Conservation (phyloP, 2,888 invertebrate genomes). For the Ganaspis brasiliensis region DNA sequence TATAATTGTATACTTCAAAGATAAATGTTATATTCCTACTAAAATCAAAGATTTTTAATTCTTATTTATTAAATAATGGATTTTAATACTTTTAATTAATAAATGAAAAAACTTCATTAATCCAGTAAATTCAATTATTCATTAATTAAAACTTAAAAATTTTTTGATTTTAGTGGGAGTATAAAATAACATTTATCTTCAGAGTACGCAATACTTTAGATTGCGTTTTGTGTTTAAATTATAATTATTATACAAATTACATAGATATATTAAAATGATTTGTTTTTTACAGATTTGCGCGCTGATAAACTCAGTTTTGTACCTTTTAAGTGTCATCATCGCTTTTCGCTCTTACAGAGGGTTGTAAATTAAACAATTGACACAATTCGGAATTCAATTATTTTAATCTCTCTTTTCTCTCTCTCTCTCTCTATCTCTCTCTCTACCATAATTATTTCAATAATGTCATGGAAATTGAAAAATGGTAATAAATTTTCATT, state of each 20-base stretch:
- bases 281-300: conserved; percentile 87
- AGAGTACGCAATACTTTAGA: not conserved
- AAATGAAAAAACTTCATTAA: not conserved
- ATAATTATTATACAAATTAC: conserved; percentile 48
- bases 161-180: too few relatives aligned
- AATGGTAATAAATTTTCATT: too few relatives aligned
- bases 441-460: too few relatives aligned
- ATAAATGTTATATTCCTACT: too few relatives aligned
- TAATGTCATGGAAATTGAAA: not conserved
- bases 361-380: conserved; percentile 81
- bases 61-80: too few relatives aligned
- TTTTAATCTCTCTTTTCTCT: too few relatives aligned
- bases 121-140: too few relatives aligned
- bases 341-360: conserved; percentile 90
- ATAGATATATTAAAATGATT: too few relatives aligned
- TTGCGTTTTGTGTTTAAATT: conserved; percentile 39
- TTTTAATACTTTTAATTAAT: not conserved
- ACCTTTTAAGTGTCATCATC: conserved; percentile 89
- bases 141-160: conserved; percentile 15
- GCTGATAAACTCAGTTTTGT: conserved; percentile 87
- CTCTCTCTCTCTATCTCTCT: not conserved
- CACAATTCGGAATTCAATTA: too few relatives aligned
- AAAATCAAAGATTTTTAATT: too few relatives aligned
- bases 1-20: not conserved
- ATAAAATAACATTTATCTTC: too few relatives aligned